Conservation (phyloP, 2,113 vertebrate species). For the Balaenoptera acutorostrata region DNA sequence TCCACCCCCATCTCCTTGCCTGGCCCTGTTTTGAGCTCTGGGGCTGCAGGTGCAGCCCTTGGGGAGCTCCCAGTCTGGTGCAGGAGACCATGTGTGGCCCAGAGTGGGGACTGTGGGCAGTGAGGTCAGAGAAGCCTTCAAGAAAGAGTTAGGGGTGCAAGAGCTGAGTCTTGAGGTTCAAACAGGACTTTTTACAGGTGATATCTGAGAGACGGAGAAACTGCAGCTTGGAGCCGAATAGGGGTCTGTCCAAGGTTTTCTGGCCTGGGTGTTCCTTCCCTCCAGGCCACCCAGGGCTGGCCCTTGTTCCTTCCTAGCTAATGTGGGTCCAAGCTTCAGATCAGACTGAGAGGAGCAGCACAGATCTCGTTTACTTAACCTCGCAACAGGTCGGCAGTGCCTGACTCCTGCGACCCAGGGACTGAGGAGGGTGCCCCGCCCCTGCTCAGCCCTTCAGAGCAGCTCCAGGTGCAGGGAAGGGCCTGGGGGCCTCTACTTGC, state of each 20-base stretch:
- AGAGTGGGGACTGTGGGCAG: neutral
- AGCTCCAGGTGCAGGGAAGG: neutral
- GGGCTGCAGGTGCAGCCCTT: neutral
- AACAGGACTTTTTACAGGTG: neutral
- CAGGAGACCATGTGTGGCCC: too few relatives aligned
- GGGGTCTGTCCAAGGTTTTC: neutral
- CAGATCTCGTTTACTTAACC: neutral
- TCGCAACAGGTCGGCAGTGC: neutral
- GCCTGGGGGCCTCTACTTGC: too few relatives aligned
- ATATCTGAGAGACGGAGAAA: neutral
- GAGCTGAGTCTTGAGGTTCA: neutral
- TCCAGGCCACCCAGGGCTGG: neutral
- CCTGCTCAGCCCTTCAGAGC: neutral
- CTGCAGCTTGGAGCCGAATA: too few relatives aligned
- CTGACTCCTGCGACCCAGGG: neutral
- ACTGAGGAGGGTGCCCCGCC: neutral
- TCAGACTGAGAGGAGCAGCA: neutral
- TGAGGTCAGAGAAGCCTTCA: neutral
- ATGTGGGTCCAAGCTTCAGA: fast-evolving
- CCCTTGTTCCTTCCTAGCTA: too few relatives aligned
- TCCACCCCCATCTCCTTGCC: neutral
- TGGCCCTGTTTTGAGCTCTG: neutral
- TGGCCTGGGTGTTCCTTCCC: neutral
- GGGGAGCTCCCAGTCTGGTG: neutral
- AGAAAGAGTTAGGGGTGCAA: too few relatives aligned